Conservation (phyloP, 2,113 vertebrate genomes). For the Phoxinus phoxinus region DNA sequence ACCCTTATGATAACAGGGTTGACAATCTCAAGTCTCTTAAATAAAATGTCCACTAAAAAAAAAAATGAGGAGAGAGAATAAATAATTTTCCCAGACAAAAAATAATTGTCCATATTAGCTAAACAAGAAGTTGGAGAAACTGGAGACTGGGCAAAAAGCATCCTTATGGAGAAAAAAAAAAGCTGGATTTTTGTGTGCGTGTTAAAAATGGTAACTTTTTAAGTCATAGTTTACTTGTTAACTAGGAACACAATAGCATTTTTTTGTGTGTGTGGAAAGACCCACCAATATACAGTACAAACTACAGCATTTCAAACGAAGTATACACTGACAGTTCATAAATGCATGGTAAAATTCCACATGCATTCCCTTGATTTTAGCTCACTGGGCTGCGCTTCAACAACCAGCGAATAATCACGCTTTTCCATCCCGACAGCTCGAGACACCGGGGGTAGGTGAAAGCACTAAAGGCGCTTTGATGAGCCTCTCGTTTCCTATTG, state of each 20-base stretch:
- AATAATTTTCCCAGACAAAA: no score
- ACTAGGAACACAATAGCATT: not conserved
- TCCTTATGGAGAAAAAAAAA: not conserved
- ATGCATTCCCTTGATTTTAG: conserved; percentile 76
- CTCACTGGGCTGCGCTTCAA: conserved; percentile 68
- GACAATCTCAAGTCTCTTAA: not conserved
- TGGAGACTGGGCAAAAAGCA: not conserved
- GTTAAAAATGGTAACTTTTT: not conserved
- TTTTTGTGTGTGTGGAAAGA: not conserved
- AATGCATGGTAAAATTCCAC: conserved; percentile 38
- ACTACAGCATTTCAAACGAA: not conserved
- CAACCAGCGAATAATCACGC: conserved; percentile 73
- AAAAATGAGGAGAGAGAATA: not conserved
- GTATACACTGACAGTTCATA: not conserved
- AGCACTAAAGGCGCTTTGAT: conserved; percentile 88
- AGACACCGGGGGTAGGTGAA: conserved; percentile 68
- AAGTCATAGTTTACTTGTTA: not conserved
- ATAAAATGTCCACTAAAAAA: not conserved
- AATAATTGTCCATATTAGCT: not conserved
- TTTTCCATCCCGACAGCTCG: conserved; percentile 69
- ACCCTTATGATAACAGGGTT: not conserved
- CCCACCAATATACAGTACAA: not conserved
- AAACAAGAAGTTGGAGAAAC: no score
- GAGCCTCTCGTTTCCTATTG: conserved; percentile 84
- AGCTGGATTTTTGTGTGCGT: not conserved